Base-by-base conservation (phyloP, 2,797 vertebrate genomes). In the Mycteria americana region DNA sequence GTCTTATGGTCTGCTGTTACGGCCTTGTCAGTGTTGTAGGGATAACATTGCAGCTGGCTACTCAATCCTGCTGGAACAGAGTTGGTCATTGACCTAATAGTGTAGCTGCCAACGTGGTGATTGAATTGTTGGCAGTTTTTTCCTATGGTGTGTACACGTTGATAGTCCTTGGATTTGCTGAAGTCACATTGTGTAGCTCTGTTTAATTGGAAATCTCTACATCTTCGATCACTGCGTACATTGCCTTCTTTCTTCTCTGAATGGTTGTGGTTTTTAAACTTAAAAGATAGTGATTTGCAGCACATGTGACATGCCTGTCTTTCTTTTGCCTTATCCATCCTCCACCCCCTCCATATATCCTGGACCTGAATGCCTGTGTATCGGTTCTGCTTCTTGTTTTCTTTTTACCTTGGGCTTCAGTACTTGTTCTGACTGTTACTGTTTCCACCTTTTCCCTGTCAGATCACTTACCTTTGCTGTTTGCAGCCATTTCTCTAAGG, bases 51-150 rank as follows among this genome's bases (percentile, higher is more conserved):
- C 81, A 92, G 59, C 81, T 82, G 86, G 81, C 75, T 91, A 2
- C 30, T 93, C 84, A 89, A 1, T 85, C 67, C 84, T 92, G 78
- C 80, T 87, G 84, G 64, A 95, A 83, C 63, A 89, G 67, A 94
- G 68, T 43, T 89, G 93, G 64, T 83, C 78, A 79, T 83, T 93
- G 95, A 94, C 84, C 84, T 77, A 59, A 89, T 23, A 87, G 75
- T 0, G 0, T 12, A 53, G 31, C 67, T 94, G 92, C 91, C 87
- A 91, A 7, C 1, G 0, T 28, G n/a, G 64, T 85, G 95, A 92
- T 85, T 83, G 92, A 94, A 45, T 79, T 83, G 70, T 77, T 83
- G 93, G 78, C 95, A 89, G 81, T 31, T 89, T 93, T 85, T 91
- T 94, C 57, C 84, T 64, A 0, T 54, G 2, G 15, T 25, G 33